Conservation (phyloP, 2,888 invertebrate species). For the Drosophila falleni region DNA sequence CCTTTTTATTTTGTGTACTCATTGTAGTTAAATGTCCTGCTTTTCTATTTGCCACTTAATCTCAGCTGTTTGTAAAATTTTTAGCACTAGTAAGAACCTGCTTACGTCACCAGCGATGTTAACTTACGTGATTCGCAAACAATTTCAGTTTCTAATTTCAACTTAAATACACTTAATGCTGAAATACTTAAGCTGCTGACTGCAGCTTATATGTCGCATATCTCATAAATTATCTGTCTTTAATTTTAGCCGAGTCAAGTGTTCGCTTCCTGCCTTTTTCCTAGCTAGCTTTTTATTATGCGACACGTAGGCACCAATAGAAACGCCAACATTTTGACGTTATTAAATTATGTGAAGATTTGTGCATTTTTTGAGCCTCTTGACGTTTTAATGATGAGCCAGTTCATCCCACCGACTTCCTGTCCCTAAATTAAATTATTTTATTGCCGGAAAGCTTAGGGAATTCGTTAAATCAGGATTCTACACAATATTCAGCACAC, state of each 20-base stretch:
- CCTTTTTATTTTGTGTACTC: no score
- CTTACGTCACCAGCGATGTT: slow-evolving; percentile 25
- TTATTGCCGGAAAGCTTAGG: slow-evolving; percentile 73
- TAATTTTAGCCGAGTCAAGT: slow-evolving; percentile 45
- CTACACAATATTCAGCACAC: slow-evolving; percentile 64
- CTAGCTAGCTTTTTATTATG: slow-evolving; percentile 66
- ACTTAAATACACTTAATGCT: slow-evolving; percentile 66
- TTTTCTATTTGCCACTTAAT: no score
- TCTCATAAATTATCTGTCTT: slow-evolving; percentile 67
- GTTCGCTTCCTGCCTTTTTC: slow-evolving; percentile 22
- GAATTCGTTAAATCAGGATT: slow-evolving; percentile 77
- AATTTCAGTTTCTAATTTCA: slow-evolving; percentile 76
- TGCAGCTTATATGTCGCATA: slow-evolving; percentile 52
- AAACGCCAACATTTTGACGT: slow-evolving; percentile 52
- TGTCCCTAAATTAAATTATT: slow-evolving; percentile 77
- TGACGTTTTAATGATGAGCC: slow-evolving; percentile 77
- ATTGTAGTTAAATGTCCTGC: no score
- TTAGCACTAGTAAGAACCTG: slow-evolving; percentile 16
- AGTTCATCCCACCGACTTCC: slow-evolving; percentile 12
- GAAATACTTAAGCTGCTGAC: slow-evolving; percentile 64
- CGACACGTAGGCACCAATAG: slow-evolving; percentile 64
- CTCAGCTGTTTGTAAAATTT: slow-evolving; percentile 31
- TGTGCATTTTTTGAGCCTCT: slow-evolving; percentile 69
- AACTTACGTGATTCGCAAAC: slow-evolving; percentile 43
- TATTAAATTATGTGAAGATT: slow-evolving; percentile 82